Base-by-base conservation (phyloP, 2,113 vertebrate genomes). In the Symphodus melops region DNA sequence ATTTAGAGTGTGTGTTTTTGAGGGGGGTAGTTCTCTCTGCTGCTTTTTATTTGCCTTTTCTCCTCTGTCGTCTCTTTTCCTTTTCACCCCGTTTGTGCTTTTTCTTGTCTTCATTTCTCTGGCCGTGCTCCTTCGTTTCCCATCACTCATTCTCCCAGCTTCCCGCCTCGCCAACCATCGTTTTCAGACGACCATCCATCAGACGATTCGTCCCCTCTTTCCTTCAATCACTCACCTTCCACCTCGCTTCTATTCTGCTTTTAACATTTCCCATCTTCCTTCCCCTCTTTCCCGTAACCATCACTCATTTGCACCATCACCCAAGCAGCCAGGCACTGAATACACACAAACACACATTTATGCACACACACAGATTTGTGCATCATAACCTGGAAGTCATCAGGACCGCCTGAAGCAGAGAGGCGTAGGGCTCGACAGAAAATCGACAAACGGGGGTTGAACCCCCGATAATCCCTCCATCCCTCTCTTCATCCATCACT, bases 401-500 rank as follows among this genome's bases (percentile, higher is more conserved):
- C 46, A 37, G 20, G 39, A 19, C 59, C 56, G 14, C 25, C 66
- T 68, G 56, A 66, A 73, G 78, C 79, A 4, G 64, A 59, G 67
- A 62, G 67, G 51, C 39, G 36, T 46, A 20, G 8, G 49, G 48
- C 21, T 71, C 36, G 74, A 85, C 77, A 57, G 63, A 1, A 86
- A 86, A 81, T 79, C 49, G 11, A 77, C 56, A 71, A 56, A 73
- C 54, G 52, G 60, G 48, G 67, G 63, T 71, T 74, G 77, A 86
- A 84, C 81, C 63, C 42, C 75, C 2, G 9, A 76, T 78, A 79
- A 88, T 84, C 56, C 62, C 48, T 70, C 67, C 71, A 75, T 75
- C 64, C 14, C 19, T 12, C 73, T 70, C 74, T 63, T 53, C 62
- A 81, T 83, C 59, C 74, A 86, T 83, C 86, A 69, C 59, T 71